These are phyloP conservation scores for Cynocephalus volans DNA, from an alignment of 2,113 vertebrate species.

Conservation along the genomic window DNA sequence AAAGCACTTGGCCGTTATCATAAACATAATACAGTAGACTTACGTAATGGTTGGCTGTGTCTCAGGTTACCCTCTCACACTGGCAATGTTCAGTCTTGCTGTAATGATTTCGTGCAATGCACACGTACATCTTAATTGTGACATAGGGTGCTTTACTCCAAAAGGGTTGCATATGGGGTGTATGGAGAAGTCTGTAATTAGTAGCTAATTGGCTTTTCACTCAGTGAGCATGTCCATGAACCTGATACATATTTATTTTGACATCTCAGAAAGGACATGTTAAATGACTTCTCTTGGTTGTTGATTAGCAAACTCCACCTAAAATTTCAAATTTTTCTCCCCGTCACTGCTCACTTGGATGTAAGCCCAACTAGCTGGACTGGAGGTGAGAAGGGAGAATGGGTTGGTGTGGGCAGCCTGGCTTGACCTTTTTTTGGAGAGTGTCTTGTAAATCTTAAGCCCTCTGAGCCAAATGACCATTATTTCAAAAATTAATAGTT, in stretches of 20 bases:
- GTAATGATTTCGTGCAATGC: background rate
- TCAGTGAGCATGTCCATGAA: background rate
- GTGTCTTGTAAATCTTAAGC: background rate
- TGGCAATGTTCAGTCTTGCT: background rate
- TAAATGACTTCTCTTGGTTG: background rate
- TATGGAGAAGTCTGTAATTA: background rate
- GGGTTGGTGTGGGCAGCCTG: background rate
- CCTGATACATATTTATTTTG: constrained; percentile 54
- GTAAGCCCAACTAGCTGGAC: background rate
- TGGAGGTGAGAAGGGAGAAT: background rate
- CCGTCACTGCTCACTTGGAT: background rate
- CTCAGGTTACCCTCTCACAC: background rate
- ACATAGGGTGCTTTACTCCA: background rate
- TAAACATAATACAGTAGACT: background rate
- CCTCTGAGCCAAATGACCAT: background rate
- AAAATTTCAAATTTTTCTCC: constrained; percentile 8
- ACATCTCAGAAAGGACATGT: constrained; percentile 33
- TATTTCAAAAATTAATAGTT: constrained; percentile 2
- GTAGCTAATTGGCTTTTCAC: constrained; percentile 10
- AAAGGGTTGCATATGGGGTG: background rate
- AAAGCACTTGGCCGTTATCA: background rate
- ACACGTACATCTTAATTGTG: background rate
- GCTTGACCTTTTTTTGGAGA: background rate
- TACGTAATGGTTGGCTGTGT: background rate
- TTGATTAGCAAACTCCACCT: constrained; percentile 36